Percentiles rank a stretch among this genome's conserved stretches.
Evolutionary conservation across 1,140 invertebrate species (phyloP).

Genomic region (Drosophila pruinosa): DNA sequence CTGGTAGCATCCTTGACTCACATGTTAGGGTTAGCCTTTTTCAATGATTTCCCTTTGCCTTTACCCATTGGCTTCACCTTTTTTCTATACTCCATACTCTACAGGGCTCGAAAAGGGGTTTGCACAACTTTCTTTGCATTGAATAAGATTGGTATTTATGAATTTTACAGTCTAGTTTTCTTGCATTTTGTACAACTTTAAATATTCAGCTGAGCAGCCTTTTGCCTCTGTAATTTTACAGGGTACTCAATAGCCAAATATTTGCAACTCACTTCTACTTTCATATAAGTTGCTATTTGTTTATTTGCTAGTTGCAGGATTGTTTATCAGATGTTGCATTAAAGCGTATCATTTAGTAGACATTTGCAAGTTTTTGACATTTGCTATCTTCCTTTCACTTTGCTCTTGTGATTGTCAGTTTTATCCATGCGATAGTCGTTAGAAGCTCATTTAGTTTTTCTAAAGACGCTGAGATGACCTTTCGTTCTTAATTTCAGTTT

Average conservation of each 20-base stretch:
- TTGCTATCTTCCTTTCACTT: background rate
- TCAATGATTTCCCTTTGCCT: slow-evolving; percentile 39
- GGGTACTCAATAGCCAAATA: no score
- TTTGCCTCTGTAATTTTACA: no score
- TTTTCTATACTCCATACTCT: background rate
- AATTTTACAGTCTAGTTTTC: no score
- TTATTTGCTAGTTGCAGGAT: no score
- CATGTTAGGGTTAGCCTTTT: slow-evolving; percentile 35
- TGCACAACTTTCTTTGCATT: no score
- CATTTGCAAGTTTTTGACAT: background rate
- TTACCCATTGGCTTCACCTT: slow-evolving; percentile 17
- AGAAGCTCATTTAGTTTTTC: background rate
- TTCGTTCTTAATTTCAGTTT: background rate
- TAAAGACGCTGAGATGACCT: no score
- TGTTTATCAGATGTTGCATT: no score
- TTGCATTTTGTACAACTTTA: no score
- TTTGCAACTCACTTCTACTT: no score
- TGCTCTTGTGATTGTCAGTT: background rate
- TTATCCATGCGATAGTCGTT: background rate
- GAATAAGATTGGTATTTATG: background rate
- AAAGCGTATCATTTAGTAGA: background rate
- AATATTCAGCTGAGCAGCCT: no score
- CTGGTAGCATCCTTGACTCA: slow-evolving; percentile 23
- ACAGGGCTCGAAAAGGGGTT: no score
- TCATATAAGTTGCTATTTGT: no score